These are phyloP conservation scores for Ceratitis capitata DNA, from an alignment of 1,140 invertebrate species.

Conservation along the genomic window DNA sequence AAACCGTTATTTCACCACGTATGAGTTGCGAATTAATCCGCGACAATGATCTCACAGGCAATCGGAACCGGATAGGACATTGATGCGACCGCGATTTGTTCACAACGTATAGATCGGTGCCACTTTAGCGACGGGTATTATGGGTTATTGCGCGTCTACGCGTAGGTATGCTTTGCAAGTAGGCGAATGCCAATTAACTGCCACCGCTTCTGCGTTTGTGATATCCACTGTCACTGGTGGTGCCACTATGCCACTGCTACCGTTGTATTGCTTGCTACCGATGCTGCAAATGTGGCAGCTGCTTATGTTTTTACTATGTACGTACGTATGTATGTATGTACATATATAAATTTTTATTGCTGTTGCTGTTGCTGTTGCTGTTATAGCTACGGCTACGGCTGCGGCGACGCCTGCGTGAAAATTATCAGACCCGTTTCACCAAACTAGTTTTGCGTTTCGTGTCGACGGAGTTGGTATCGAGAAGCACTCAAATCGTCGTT, in stretches of 20 bases:
- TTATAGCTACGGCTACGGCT: background rate
- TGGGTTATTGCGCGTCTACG: slow-evolving; percentile 18
- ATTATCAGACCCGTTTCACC: slow-evolving; percentile 23
- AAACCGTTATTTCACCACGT: background rate
- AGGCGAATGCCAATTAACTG: slow-evolving; percentile 43
- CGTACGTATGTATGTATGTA: too few relatives aligned
- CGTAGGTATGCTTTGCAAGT: slow-evolving; percentile 39
- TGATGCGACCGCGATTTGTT: slow-evolving; percentile 6
- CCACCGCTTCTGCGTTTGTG: slow-evolving; percentile 33
- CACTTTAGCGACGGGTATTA: slow-evolving; percentile 27
- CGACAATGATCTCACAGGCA: background rate
- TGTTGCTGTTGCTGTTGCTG: background rate
- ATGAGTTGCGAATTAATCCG: background rate
- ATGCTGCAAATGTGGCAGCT: slow-evolving; percentile 11
- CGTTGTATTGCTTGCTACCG: slow-evolving; percentile 5
- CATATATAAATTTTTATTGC: too few relatives aligned
- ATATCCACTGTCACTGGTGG: slow-evolving; percentile 29
- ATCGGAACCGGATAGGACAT: slow-evolving; percentile 31
- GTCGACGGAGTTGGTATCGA: background rate
- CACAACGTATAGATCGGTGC: background rate
- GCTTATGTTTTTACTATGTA: too few relatives aligned
- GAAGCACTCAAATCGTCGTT: slow-evolving; percentile 18
- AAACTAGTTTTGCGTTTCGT: slow-evolving; percentile 31
- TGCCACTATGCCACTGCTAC: background rate
- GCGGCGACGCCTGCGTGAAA: slow-evolving; percentile 23